Base-by-base conservation (phyloP, 2,113 vertebrate genomes). In the Ictidomys tridecemlineatus region DNA sequence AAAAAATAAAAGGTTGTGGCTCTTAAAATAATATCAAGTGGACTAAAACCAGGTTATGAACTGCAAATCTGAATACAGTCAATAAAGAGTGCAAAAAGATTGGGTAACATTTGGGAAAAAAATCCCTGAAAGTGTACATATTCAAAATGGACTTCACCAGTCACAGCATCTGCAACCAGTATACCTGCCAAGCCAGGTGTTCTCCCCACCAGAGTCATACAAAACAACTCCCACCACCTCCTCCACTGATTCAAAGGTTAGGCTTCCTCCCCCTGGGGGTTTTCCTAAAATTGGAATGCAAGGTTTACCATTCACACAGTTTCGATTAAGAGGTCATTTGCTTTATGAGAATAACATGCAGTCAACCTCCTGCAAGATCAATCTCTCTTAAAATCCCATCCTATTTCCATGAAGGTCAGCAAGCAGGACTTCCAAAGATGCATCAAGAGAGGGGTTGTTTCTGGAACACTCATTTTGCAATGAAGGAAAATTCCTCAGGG, bases 291-390 rank as follows among this genome's bases (percentile, higher is more conserved):
- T 97, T 95, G 96, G 96, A 93, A 83, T 1, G 78, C 58, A 34
- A 87, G 90, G 48, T 85, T 93, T 73, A 53, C 94, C 80, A 65
- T 78, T 88, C 48, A 70, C 51, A 70, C 32, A 90, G 58, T 88
- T 96, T 92, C 95, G 70, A 78, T 96, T 92, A 97, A 88, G 92
- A 95, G 56, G 96, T 93, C 94, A 94, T 73, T 51, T 70, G 73
- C 56, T 94, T 93, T 93, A 95, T 91, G 92, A 85, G 93, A 96
- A 95, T 94, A 97, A 91, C 97, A 95, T 34, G n/a, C 61, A 73
- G 61, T 37, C 90, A 78, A 24, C 28, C 37, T 63, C 93, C 74
- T 85, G 84, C 26, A 13, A 93, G 93, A 96, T 76, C 76, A 90
- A 73, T 37, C 70, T 89, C 91, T 91, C 83, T 77, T 72, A 88